Percentiles rank a stretch among this genome's conserved stretches.
These are phyloP conservation scores for Gila orcuttii DNA, from an alignment of 2,113 vertebrate genomes.

Conservation along the genomic window DNA sequence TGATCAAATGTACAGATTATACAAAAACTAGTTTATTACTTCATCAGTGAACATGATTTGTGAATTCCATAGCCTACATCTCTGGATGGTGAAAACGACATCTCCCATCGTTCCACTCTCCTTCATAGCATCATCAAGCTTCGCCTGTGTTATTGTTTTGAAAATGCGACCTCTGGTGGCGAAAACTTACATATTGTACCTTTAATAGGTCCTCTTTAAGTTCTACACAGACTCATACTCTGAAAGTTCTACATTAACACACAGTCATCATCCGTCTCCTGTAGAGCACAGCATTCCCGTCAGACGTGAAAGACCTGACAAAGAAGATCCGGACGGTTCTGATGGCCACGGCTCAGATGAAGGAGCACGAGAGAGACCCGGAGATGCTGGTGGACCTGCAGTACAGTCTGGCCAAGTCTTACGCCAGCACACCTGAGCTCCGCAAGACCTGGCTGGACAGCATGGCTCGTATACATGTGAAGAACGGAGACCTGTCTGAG, in stretches of 20 bases:
- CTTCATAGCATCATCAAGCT: too few species aligned
- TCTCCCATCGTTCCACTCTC: too few species aligned
- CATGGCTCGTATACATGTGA: slow-evolving; percentile 98
- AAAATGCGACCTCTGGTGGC: too few species aligned
- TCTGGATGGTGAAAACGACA: too few species aligned
- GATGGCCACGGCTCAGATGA: slow-evolving; percentile 99
- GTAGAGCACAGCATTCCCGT: slow-evolving; percentile 94
- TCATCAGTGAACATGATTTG: too few species aligned
- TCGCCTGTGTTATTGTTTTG: too few species aligned
- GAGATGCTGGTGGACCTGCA: slow-evolving; percentile 99
- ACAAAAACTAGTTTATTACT: too few species aligned
- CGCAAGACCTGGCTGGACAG: slow-evolving; percentile 98
- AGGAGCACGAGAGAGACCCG: slow-evolving; percentile 95
- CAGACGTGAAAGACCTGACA: slow-evolving; percentile 95
- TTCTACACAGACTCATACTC: not conserved
- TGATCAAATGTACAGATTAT: too few species aligned
- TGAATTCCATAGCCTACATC: too few species aligned
- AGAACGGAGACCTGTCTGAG: slow-evolving; percentile 97
- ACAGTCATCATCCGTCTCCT: not conserved
- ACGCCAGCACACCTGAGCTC: slow-evolving; percentile 95
- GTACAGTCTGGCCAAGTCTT: slow-evolving; percentile 97
- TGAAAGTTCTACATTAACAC: not conserved
- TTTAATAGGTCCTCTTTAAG: too few species aligned
- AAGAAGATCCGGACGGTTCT: slow-evolving; percentile 96
- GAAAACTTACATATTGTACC: too few species aligned